Percentiles rank a stretch among this genome's conserved stretches.
phyloP scores from a whole-genome alignment of 2,888 invertebrate genomes.

The Sesamia inferens region DNA sequence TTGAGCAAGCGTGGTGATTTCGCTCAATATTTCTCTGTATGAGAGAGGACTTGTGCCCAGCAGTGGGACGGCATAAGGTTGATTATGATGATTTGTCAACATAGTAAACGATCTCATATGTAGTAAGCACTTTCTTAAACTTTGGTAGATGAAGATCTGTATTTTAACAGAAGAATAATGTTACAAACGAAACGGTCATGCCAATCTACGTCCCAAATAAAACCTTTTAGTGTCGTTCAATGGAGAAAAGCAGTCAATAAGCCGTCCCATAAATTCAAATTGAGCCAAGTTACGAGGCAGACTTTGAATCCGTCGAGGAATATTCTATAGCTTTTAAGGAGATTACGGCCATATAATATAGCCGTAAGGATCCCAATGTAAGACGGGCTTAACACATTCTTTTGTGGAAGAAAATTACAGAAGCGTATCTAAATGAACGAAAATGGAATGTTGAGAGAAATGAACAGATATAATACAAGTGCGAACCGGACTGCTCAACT shows the following conservation, averaged over 20 bases:
- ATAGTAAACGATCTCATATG: too few species aligned
- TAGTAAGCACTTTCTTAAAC: too few species aligned
- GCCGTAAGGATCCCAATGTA: constrained; percentile 9
- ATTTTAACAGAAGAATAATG: constrained; percentile 2
- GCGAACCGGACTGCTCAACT: too few species aligned
- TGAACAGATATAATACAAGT: not conserved
- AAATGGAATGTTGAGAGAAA: not conserved
- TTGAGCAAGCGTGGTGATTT: too few species aligned
- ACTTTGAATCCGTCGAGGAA: constrained; percentile 23
- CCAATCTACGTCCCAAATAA: constrained; percentile 10
- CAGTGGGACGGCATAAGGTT: too few species aligned
- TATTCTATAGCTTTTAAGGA: constrained; percentile 47
- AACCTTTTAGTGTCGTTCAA: constrained; percentile 28
- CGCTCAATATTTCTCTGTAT: too few species aligned
- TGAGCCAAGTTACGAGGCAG: constrained; percentile 27
- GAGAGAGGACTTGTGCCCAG: too few species aligned
- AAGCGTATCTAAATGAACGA: constrained; percentile 9
- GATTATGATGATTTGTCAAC: too few species aligned
- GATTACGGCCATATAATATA: constrained; percentile 39
- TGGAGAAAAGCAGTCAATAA: constrained; percentile 24
- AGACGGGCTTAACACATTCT: constrained; percentile 18
- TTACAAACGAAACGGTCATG: not conserved
- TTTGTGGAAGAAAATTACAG: constrained; percentile 8
- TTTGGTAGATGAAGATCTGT: too few species aligned
- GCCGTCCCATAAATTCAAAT: constrained; percentile 30